Percentiles rank a stretch among this genome's conserved stretches.
Evolutionary conservation across 2,113 vertebrate species (phyloP).

Genomic region (Ailurus styani): DNA sequence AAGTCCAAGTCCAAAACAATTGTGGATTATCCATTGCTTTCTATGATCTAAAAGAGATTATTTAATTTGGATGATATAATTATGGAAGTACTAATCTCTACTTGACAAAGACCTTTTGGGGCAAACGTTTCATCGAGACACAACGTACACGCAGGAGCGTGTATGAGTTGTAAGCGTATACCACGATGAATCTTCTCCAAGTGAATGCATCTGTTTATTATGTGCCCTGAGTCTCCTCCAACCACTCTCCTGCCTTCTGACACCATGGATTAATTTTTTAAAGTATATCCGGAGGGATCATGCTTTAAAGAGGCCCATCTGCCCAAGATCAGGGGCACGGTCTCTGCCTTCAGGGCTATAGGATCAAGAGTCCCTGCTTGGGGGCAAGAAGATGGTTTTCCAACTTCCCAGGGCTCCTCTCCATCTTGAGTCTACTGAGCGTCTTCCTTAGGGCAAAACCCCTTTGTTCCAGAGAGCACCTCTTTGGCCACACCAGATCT

Average conservation of each 20-base stretch:
- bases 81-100: not conserved
- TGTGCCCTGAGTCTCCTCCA: not conserved
- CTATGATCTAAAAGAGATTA: not conserved
- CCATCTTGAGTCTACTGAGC: not conserved
- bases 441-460: not conserved
- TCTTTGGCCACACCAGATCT: not conserved
- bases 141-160: not conserved
- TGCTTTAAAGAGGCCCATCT: not conserved
- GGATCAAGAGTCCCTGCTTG: not conserved
- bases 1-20: not conserved
- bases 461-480: not conserved
- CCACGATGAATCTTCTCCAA: not conserved
- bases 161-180: not conserved
- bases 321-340: not conserved
- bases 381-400: not conserved
- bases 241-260: not conserved
- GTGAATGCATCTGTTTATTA: not conserved
- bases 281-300: not conserved
- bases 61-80: not conserved
- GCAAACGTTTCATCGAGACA: not conserved
- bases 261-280: not conserved
- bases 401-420: not conserved
- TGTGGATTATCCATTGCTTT: not conserved
- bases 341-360: not conserved
- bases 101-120: not conserved